Base-by-base conservation (phyloP, 2,888 invertebrate genomes). In the Meandrusa payeni region DNA sequence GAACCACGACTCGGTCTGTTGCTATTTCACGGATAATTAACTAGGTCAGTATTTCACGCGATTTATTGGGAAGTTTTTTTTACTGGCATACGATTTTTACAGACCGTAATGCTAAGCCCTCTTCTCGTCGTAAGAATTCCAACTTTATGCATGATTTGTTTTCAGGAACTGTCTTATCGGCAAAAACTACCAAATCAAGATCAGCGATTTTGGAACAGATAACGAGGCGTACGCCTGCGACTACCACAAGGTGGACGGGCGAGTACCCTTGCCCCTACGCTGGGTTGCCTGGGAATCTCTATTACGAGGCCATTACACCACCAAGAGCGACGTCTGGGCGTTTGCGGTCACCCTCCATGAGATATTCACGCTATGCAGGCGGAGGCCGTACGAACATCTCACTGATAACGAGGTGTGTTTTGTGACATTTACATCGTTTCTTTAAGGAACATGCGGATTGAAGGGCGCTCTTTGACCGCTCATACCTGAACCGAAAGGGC, bases 241-340 rank as follows among this genome's bases (percentile, higher is more conserved):
- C 73, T 97, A 97, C 76, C 95, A 94, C 81, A 92, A 93, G 66
- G 69, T 94, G 17, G 95, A 94, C 59, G 95, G 94, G 0, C 89
- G 91, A 17, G 91, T 93, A 37, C 92, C 94, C 1, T 78, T 97
- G 56, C 97, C 97, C 0, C 90, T 97, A 41, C 90, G 97, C 32
- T 96, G 96, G 96, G 95, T 96, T 89, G 93, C 96, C 1, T 95
- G 95, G 95, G 96, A 96, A 75, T 92, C 93, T 1, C 91, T 95
- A 44, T 90, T 94, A 52, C 74, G 91, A 64, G 95, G 94, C 10
- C 93, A 93, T 62, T 96, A 96, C 76, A 95, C 96, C 39, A 95
- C 95, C 46, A 95, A 95, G 76, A 95, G 94, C 64, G 97, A 97
- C 74, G 95, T 96, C 1, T 97, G 97, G 96, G 92, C 96, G 6